Evolutionary conservation across 2,797 vertebrate species (phyloP).

Genomic region (Sitta carolinensis): DNA sequence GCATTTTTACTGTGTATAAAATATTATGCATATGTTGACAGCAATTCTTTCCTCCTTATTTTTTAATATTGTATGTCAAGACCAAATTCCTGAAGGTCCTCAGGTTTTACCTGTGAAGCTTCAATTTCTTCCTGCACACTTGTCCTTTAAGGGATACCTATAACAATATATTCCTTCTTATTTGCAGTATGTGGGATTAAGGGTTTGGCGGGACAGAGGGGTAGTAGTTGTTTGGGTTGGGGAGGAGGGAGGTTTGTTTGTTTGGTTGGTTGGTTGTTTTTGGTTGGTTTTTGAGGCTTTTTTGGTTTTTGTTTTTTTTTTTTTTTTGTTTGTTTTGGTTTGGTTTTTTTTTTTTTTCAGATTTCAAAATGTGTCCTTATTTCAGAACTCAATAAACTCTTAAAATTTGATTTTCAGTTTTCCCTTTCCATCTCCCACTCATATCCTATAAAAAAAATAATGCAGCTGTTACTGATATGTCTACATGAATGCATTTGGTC

Average conservation of each 20-base stretch:
- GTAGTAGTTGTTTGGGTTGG: accelerated
- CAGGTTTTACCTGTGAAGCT: accelerated
- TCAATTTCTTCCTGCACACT: background rate
- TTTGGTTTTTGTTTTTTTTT: background rate
- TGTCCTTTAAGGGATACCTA: background rate
- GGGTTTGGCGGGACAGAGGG: too few relatives aligned
- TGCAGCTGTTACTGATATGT: background rate
- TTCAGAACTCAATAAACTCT: background rate
- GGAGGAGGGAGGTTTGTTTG: background rate
- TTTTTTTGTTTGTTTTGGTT: background rate
- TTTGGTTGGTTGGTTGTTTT: background rate
- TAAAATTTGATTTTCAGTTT: background rate
- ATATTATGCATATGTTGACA: background rate
- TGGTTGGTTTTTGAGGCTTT: too few relatives aligned
- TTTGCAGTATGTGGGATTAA: background rate
- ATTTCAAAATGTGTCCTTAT: background rate
- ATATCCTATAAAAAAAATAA: background rate
- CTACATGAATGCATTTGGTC: background rate
- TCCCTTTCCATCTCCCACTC: background rate
- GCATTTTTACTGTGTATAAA: background rate
- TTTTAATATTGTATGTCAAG: background rate
- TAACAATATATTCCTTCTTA: background rate
- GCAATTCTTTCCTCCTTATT: background rate
- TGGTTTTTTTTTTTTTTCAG: too few relatives aligned
- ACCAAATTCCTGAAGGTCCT: background rate